These are phyloP conservation scores for Orthonyx spaldingii DNA, from an alignment of 2,113 vertebrate genomes.

Conservation along the genomic window DNA sequence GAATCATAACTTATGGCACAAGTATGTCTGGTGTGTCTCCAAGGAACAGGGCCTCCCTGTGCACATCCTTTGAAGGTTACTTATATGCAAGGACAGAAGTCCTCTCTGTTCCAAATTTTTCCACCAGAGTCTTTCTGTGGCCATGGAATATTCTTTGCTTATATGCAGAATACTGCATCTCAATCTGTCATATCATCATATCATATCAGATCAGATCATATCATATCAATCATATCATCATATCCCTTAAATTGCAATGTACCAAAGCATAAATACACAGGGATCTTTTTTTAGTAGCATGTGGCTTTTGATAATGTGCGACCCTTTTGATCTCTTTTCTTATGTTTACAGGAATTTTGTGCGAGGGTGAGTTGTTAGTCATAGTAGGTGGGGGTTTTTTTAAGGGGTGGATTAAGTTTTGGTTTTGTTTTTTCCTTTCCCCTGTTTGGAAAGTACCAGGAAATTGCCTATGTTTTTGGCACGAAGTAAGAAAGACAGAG, in stretches of 20 bases:
- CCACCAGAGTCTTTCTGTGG: neutral
- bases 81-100: neutral
- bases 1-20: neutral
- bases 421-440: neutral
- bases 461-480: neutral
- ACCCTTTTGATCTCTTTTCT: neutral
- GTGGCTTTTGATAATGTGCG: neutral
- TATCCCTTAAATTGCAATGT: neutral
- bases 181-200: neutral
- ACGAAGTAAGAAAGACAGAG: neutral
- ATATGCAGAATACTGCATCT: neutral
- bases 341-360: neutral
- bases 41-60: neutral
- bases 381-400: neutral
- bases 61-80: neutral
- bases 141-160: neutral
- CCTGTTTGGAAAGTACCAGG: neutral
- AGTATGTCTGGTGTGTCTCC: neutral
- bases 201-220: neutral
- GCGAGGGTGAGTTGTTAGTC: neutral
- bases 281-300: neutral
- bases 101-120: neutral
- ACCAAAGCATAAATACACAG: neutral
- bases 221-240: neutral
- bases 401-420: fast-evolving